Base-by-base conservation (phyloP, 2,113 vertebrate genomes). In the Epinephelus moara region DNA sequence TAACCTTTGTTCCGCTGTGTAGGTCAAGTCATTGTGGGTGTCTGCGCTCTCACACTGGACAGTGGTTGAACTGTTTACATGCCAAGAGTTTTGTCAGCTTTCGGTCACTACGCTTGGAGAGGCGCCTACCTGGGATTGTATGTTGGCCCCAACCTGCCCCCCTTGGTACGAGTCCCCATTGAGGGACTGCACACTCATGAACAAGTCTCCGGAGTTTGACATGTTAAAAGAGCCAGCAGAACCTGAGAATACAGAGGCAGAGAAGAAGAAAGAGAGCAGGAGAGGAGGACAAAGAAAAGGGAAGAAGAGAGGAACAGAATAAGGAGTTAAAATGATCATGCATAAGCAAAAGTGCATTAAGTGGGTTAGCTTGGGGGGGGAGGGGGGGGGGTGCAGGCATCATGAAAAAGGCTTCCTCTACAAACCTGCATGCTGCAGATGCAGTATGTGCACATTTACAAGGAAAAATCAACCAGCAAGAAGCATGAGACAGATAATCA, bases 161-260 rank as follows among this genome's bases (percentile, higher is more conserved):
- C 98, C 98, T 97, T 99, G 98, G 97, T 99, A 99, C 94, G 98
- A 99, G 96, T 99, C 98, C 97, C 98, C 98, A 97, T 99, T 99
- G 97, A 99, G 98, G 96, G 98, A 99, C 97, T 99, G 98, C 96
- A 99, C 98, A 97, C 97, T 99, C 98, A 99, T 99, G 97, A 99
- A 99, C 97, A 99, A 98, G 96, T 99, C 98, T 97, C 98, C 98
- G 95, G 98, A 99, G 96, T 99, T 99, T 97, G 98, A 98, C 98
- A 99, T 99, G 97, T 99, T 99, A 99, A 99, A 99, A 98, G 98
- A 99, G 96, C 96, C 98, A 96, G 98, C 99, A 97, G 98, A 99
- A 99, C 98, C 98, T 99, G 97, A 92, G 90, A 94, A 93, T 75
- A 89, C 93, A 97, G 96, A 97, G 95, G 96, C 69, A 80, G 85